Evolutionary conservation across 2,888 invertebrate genomes (phyloP).

Genomic region (Stenodera caucasica): DNA sequence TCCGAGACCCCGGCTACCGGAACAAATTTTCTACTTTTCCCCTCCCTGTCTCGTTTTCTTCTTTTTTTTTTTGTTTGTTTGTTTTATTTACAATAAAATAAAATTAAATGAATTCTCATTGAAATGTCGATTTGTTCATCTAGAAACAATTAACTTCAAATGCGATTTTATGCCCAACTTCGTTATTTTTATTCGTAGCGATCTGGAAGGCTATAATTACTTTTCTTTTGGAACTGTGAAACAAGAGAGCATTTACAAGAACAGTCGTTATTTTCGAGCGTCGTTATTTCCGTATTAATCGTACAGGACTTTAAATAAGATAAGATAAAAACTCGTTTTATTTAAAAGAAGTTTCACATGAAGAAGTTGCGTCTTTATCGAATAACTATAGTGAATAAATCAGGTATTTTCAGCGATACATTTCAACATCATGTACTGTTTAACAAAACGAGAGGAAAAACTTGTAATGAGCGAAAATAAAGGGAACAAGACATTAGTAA

Average conservation of each 20-base stretch:
- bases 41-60: too few relatives aligned
- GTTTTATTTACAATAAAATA: too few relatives aligned
- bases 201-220: conserved; percentile 3
- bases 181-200: background rate
- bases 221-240: conserved; percentile 5
- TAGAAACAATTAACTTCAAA: background rate
- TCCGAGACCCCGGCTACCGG: conserved; percentile 9
- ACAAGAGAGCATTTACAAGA: conserved; percentile 5
- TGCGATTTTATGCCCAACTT: background rate
- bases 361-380: background rate
- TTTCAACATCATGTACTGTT: background rate
- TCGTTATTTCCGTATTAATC: conserved; percentile 24
- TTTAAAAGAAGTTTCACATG: background rate
- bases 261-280: conserved; percentile 17
- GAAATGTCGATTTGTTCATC: background rate
- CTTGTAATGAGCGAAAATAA: background rate
- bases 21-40: too few relatives aligned
- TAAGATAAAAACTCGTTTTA: conserved; percentile 16
- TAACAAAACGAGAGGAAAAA: background rate
- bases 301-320: conserved; percentile 14
- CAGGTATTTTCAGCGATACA: background rate
- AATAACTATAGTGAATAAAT: background rate
- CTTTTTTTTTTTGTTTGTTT: too few relatives aligned
- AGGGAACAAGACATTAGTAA: background rate
- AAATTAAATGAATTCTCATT: too few relatives aligned